Conservation (phyloP, 1,140 invertebrate genomes). For the Stratiolaelaps scimitus region DNA sequence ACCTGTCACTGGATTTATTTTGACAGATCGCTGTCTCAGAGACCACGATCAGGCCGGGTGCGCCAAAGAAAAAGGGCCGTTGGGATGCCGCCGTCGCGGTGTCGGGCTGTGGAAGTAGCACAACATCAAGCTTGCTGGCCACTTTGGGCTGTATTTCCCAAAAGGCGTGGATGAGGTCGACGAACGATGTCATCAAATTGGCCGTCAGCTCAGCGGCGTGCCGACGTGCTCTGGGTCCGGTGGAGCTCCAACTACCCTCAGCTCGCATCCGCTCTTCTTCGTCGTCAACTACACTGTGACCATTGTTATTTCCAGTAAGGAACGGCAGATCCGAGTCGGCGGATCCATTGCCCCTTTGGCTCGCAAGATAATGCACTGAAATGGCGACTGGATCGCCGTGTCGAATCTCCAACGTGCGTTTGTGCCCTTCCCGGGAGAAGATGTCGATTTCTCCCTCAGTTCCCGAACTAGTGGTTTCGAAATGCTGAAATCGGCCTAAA, state of each 20-base stretch:
- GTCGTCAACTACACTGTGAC: too few species aligned
- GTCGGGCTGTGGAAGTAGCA: neutral
- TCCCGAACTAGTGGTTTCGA: slow-evolving; percentile 23
- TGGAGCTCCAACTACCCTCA: too few species aligned
- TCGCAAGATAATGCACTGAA: slow-evolving; percentile 16
- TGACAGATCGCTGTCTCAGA: slow-evolving; percentile 23
- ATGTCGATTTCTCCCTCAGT: slow-evolving; percentile 26
- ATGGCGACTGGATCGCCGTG: slow-evolving; percentile 23
- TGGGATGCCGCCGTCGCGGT: neutral
- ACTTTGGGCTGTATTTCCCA: slow-evolving; percentile 27
- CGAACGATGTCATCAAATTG: slow-evolving; percentile 23
- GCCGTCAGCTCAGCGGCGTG: slow-evolving; percentile 26
- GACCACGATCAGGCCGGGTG: slow-evolving; percentile 12
- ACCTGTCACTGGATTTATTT: slow-evolving; percentile 25
- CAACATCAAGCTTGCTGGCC: neutral
- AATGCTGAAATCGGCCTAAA: slow-evolving; percentile 10
- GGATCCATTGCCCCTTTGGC: too few species aligned
- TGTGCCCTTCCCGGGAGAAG: slow-evolving; percentile 21
- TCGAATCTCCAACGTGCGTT: slow-evolving; percentile 15
- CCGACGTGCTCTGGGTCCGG: neutral
- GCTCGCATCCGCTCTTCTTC: too few species aligned
- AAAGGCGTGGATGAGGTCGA: slow-evolving; percentile 27
- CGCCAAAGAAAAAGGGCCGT: neutral
- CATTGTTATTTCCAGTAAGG: too few species aligned
- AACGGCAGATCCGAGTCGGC: too few species aligned